Base-by-base conservation (phyloP, 2,113 vertebrate genomes). In the Sprattus sprattus region DNA sequence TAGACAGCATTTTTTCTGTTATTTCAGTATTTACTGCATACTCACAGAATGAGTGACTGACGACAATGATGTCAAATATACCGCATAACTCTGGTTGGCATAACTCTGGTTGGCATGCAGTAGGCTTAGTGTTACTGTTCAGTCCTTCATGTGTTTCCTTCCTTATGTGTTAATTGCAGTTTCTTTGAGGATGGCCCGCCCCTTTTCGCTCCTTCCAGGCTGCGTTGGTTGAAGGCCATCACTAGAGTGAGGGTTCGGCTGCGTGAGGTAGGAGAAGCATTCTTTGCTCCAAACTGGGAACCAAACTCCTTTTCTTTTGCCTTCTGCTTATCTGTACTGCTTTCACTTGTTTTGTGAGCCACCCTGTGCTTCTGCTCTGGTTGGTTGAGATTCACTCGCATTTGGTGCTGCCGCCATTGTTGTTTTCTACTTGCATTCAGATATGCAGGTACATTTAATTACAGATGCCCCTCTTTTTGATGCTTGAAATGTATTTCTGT, bases 141-240 rank as follows among this genome's bases (percentile, higher is more conserved):
- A 11, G 3, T 60, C 47, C 22, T 85, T 60, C 67, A 45, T 54
- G 50, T 11, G 47, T 25, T 6, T 45, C 60, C 18, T 28, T 22
- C 25, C 32, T 86, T 10, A 82, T 52, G 13, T 82, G 22, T 45
- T 45, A 20, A 18, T 60, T 67, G 81, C 39, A 93, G 92, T 86
- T 87, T 89, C 54, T 64, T 50, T 86, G 95, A 95, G 80, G 86
- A 82, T 39, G 93, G 90, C 6, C 90, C 92, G 46, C 95, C 92
- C 2, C 94, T 92, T 0, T 95, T 96, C 88, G 91, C 95, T 75
- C 95, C 95, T 20, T 95, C 96, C 32, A 95, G 94, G 92, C 93
- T 94, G 18, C 94, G 83, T 2, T 97, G 97, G 97, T 94, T 97
- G 85, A 95, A 95, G 94, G 96, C 95, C 86, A 95, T 97, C 85